These are phyloP conservation scores for Prosopocoilus inquinatus DNA, from an alignment of 2,888 invertebrate genomes.

Conservation along the genomic window DNA sequence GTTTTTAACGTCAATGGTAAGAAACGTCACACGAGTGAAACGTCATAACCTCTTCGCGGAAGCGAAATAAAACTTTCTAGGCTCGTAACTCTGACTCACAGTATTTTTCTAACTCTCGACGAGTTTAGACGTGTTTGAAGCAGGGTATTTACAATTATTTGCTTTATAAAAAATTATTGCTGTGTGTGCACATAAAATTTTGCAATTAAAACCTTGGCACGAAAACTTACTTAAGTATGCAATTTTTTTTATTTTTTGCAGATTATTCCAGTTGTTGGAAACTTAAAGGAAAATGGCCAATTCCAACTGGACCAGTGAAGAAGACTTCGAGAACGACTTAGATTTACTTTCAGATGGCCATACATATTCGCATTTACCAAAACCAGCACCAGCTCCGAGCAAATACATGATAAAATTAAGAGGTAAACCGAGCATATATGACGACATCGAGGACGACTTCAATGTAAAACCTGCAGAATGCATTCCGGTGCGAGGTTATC, in stretches of 20 bases:
- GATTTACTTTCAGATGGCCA: slow-evolving; percentile 4
- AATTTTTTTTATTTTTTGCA: slow-evolving; percentile 5
- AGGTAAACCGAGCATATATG: slow-evolving; percentile 13
- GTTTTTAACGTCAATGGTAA: no score
- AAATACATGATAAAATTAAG: slow-evolving; percentile 2
- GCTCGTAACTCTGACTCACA: no score
- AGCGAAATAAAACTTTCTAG: no score
- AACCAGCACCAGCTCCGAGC: slow-evolving; percentile 10
- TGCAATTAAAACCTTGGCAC: not conserved
- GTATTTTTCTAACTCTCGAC: no score
- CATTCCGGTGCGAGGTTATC: slow-evolving; percentile 10
- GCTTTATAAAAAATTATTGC: not conserved
- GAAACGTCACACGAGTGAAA: no score
- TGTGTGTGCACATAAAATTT: not conserved
- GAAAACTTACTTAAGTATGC: not conserved
- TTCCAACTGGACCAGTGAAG: slow-evolving; percentile 4
- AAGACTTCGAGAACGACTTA: slow-evolving; percentile 9
- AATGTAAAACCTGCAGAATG: slow-evolving; percentile 1
- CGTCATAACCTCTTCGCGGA: no score
- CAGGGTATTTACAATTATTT: no score
- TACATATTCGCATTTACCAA: not conserved
- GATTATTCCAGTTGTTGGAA: not conserved
- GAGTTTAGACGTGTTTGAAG: no score
- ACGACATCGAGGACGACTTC: not conserved
- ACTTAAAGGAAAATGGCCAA: not conserved